A percentile compares a stretch with the other conserved stretches of the same genome.
Evolutionary conservation across 2,797 vertebrate genomes (phyloP).

Genomic region (Vireo griseus): DNA sequence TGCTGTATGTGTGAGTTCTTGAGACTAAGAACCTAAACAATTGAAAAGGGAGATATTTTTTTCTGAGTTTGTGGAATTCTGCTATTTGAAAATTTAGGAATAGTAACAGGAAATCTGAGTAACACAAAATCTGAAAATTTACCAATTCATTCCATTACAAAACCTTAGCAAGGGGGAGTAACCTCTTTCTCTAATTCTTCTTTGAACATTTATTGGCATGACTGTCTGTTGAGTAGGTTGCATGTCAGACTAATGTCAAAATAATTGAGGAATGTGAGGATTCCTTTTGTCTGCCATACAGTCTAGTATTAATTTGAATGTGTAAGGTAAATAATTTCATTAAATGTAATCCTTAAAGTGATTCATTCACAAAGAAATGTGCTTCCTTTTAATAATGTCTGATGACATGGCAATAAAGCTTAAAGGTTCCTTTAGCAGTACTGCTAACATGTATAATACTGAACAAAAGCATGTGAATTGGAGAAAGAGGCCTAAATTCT

Average conservation of each 20-base stretch:
- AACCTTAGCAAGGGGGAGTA: neutral
- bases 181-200: neutral
- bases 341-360: neutral
- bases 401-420: neutral
- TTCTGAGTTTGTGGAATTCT: neutral
- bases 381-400: neutral
- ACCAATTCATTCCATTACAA: neutral
- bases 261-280: neutral
- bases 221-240: neutral
- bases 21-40: neutral
- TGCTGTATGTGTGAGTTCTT: neutral
- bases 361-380: neutral
- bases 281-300: neutral
- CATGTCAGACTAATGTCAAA: neutral
- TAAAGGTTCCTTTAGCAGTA: neutral
- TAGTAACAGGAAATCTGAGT: neutral
- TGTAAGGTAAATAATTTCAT: neutral
- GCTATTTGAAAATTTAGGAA: neutral
- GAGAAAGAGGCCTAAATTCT: neutral
- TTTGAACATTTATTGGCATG: neutral
- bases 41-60: neutral
- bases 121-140: neutral
- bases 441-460: neutral
- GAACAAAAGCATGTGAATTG: neutral
- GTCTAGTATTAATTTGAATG: neutral